phyloP scores from a whole-genome alignment of 2,888 invertebrate species.

The Hemicrepidius hirtus region DNA sequence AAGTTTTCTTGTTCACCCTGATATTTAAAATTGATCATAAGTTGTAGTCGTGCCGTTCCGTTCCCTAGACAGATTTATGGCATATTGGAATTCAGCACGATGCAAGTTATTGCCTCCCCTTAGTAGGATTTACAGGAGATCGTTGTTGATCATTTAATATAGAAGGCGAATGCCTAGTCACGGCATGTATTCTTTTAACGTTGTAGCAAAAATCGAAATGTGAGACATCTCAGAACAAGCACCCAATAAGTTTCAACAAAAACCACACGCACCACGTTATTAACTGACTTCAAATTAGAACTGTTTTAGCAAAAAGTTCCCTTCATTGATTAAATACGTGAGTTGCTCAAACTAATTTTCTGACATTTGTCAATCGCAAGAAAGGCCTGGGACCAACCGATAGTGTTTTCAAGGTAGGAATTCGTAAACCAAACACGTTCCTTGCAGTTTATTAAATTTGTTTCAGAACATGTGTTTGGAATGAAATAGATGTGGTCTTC shows the following conservation, averaged over 20 bases:
- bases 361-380: constrained; percentile 27
- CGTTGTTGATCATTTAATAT: constrained; percentile 41
- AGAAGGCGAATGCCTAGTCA: constrained; percentile 31
- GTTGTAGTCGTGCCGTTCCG: constrained; percentile 35
- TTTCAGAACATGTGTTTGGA: constrained; percentile 43
- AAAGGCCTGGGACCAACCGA: constrained; percentile 8
- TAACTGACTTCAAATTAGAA: constrained; percentile 14
- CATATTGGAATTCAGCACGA: constrained; percentile 38
- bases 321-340: constrained; percentile 32
- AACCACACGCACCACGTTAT: background rate
- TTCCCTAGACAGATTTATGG: constrained; percentile 38
- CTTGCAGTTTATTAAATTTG: constrained; percentile 46
- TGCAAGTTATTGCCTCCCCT: constrained; percentile 25
- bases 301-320: constrained; percentile 8
- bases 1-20: background rate
- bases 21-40: constrained; percentile 31
- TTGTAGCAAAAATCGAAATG: background rate
- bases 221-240: background rate
- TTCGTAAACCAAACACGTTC: constrained; percentile 42
- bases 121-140: constrained; percentile 27
- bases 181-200: constrained; percentile 17
- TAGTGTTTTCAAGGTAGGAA: constrained; percentile 13
- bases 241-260: background rate
- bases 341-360: constrained; percentile 22
- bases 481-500: constrained; percentile 10